These are phyloP conservation scores for Triplophysa rosa DNA, from an alignment of 2,113 vertebrate species.

Conservation along the genomic window DNA sequence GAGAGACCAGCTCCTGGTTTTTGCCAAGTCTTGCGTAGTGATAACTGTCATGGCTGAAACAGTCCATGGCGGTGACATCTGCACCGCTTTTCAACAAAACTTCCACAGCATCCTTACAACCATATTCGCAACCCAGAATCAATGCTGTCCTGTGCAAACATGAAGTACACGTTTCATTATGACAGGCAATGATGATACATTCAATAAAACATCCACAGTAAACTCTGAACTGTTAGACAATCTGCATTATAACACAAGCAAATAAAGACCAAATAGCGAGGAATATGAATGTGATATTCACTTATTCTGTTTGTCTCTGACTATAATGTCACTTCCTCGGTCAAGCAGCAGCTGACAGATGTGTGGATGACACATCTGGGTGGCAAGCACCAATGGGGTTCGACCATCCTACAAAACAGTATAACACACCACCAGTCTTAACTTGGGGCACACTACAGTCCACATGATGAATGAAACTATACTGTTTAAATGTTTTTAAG, in stretches of 20 bases:
- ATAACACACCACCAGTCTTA: not conserved
- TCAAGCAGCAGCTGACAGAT: conserved; percentile 92
- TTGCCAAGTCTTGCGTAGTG: conserved; percentile 92
- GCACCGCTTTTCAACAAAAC: conserved; percentile 84
- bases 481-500: no score
- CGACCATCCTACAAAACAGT: conserved; percentile 82
- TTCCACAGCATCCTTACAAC: conserved; percentile 91
- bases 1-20: conserved; percentile 81
- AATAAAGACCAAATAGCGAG: not conserved
- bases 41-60: conserved; percentile 83
- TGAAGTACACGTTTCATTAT: not conserved
- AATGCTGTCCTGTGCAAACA: conserved; percentile 81
- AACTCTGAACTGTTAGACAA: not conserved
- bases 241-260: not conserved
- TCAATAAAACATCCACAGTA: no score
- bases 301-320: conserved; percentile 94
- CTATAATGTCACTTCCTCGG: conserved; percentile 83
- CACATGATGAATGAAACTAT: no score
- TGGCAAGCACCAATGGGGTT: conserved; percentile 91
- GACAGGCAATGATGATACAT: not conserved
- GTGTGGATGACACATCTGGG: conserved; percentile 91
- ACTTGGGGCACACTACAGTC: not conserved
- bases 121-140: conserved; percentile 91
- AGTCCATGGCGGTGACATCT: conserved; percentile 80
- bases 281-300: conserved; percentile 58